A percentile compares a stretch with the other conserved stretches of the same genome.
phyloP scores from a whole-genome alignment of 1,140 invertebrate species.

The Rhagoletis pomonella region DNA sequence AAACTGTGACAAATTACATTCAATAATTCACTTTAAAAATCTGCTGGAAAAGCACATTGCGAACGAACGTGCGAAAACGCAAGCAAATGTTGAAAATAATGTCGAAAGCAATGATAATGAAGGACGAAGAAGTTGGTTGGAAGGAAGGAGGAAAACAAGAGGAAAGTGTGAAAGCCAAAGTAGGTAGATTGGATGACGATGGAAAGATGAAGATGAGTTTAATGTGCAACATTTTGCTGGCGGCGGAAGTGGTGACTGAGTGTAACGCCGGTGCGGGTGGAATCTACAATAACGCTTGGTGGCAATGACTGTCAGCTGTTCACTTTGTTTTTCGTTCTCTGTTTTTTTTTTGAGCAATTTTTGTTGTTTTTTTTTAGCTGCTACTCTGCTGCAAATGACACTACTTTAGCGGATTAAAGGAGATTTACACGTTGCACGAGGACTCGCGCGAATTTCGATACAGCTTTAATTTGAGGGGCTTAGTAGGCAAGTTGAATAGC shows the following conservation, averaged over 20 bases:
- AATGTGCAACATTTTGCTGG: conserved; percentile 39
- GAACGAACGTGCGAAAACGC: background rate
- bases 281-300: conserved; percentile 19
- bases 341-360: background rate
- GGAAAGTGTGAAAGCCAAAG: background rate
- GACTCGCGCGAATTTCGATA: background rate
- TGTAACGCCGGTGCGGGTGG: background rate
- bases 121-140: background rate
- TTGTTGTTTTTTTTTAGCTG: conserved; percentile 12
- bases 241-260: background rate
- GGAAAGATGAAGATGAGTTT: conserved; percentile 10
- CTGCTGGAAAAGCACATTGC: conserved; percentile 2
- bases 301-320: conserved; percentile 38
- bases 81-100: conserved; percentile 32
- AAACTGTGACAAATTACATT: conserved; percentile 46
- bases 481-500: background rate
- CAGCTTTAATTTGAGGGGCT: background rate
- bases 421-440: background rate
- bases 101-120: conserved; percentile 38
- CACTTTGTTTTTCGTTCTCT: conserved; percentile 2
- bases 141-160: background rate
- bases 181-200: background rate
- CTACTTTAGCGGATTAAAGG: conserved; percentile 37
- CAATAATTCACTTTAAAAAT: conserved; percentile 50
- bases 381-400: conserved; percentile 22